Evolutionary conservation across 2,113 vertebrate genomes (phyloP).

Genomic region (Limnothrissa miodon): DNA sequence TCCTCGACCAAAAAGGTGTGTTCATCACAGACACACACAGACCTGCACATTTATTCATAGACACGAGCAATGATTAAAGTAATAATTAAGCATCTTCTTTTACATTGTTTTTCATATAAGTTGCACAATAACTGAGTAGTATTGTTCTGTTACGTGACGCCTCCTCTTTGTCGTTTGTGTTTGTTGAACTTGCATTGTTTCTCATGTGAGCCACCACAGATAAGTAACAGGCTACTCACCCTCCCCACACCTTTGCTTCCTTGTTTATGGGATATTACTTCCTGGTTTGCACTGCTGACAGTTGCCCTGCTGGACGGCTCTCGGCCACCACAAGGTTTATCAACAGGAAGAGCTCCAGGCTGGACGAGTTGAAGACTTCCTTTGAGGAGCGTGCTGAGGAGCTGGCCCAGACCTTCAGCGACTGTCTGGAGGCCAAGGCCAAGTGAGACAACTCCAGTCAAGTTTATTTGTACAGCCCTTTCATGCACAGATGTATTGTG

Average conservation of each 20-base stretch:
- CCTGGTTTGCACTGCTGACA: conserved; percentile 25
- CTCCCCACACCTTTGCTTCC: background rate
- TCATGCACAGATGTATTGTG: too few relatives aligned
- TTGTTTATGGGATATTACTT: background rate
- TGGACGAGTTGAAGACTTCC: conserved; percentile 53
- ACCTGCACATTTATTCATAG: background rate
- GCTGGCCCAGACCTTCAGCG: conserved; percentile 57
- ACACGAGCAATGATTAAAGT: background rate
- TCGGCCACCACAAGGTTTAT: conserved; percentile 43
- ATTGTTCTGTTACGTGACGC: background rate
- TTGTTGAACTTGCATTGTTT: background rate
- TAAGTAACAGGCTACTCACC: background rate
- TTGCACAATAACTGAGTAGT: background rate
- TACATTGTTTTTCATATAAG: background rate
- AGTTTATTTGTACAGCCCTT: too few relatives aligned
- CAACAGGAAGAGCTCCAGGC: conserved; percentile 54
- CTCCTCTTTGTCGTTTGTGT: background rate
- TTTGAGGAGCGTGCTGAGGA: conserved; percentile 63
- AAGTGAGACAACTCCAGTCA: conserved; percentile 52
- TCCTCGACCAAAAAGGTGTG: conserved; percentile 24
- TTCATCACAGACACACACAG: background rate
- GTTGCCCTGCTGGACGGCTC: conserved; percentile 29
- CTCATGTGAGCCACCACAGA: background rate
- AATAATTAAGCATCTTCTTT: background rate
- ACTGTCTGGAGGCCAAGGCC: conserved; percentile 62